Evolutionary conservation across 2,888 invertebrate species (phyloP), one percentile per base, ranked within the genome.

Genomic region (Lasioglossum oenotherae): DNA sequence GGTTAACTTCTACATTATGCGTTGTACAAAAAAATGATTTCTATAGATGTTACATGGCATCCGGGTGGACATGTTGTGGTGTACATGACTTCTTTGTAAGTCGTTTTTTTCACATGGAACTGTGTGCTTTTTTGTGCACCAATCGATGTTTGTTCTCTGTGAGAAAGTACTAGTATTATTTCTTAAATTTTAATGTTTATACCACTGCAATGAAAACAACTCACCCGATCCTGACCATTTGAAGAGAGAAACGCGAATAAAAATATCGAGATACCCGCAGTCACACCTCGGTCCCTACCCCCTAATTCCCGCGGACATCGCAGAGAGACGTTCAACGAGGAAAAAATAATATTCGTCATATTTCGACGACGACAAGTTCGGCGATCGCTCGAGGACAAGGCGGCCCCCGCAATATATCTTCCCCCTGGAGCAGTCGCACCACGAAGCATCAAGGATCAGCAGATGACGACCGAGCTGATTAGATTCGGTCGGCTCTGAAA

Each of bases 401-500:
- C 31, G 35, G 35, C 6, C 14, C 74, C 35, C 23, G 35, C 74
- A 38, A 84, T 83, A 75, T 49, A 53, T 71, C 57, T 71, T 38
- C 1, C 10, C 16, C 35, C 1, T 5, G 14, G 19, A 14, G 38
- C 6, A 35, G 64, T 35, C 19, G 44, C 64, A 75, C 57, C 41
- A 80, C 60, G 77, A 35, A 75, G 78, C 60, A 80, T 79, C 77
- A 71, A 82, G 87, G 88, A 90, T 86, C 85, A 81, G 87, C 91
- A 90, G 89, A 92, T 92, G 91, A 89, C 89, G 87, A 85, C 71
- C 90, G 90, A 88, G 80, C 86, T 92, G 92, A 94, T 94, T 94
- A 93, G 93, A 92, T 92, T 92, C 94, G 95, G 93, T 93, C 88
- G 83, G 77, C 82, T 85, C 84, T 91, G 91, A 92, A 92, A 89